These are phyloP conservation scores for Caenorhabditis imperialis DNA, from an alignment of 2,888 invertebrate species.

Conservation along the genomic window DNA sequence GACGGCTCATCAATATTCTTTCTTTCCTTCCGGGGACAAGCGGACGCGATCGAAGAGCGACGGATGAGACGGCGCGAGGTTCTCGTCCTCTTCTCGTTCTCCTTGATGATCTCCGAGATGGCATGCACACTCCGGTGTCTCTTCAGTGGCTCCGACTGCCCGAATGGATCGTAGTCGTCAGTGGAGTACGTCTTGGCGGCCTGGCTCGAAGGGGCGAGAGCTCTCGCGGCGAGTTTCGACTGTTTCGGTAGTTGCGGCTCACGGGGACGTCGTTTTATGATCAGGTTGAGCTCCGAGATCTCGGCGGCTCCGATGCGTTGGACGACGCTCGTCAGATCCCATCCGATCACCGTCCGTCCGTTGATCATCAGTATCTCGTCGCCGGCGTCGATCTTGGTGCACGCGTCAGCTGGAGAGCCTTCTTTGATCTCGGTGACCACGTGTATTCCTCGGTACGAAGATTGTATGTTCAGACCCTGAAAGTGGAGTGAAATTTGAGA, in stretches of 20 bases:
- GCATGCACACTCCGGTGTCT: slow-evolving; percentile 45
- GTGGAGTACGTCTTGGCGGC: slow-evolving; percentile 52
- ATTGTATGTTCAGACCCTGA: slow-evolving; percentile 89
- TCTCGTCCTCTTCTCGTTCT: slow-evolving; percentile 45
- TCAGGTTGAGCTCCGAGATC: slow-evolving; percentile 84
- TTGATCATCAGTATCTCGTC: slow-evolving; percentile 95
- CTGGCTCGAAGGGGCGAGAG: slow-evolving; percentile 61
- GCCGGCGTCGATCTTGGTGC: slow-evolving; percentile 92
- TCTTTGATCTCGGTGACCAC: slow-evolving; percentile 90
- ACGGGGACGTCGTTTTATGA: slow-evolving; percentile 83
- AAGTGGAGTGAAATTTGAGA: too few species aligned
- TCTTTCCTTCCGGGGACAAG: slow-evolving; percentile 43
- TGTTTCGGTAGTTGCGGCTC: slow-evolving; percentile 56
- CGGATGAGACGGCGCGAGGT: slow-evolving; percentile 32
- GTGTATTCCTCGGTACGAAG: slow-evolving; percentile 85
- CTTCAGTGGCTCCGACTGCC: slow-evolving; percentile 47
- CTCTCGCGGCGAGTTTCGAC: slow-evolving; percentile 46
- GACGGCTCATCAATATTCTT: slow-evolving; percentile 27
- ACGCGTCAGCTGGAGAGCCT: slow-evolving; percentile 92
- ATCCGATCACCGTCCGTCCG: slow-evolving; percentile 80
- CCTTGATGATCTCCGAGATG: slow-evolving; percentile 44
- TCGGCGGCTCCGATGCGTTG: slow-evolving; percentile 53
- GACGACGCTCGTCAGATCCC: slow-evolving; percentile 68
- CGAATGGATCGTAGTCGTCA: slow-evolving; percentile 47
- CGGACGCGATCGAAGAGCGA: slow-evolving; percentile 45